These are phyloP conservation scores for Antheraea assamensis DNA, from an alignment of 2,888 invertebrate genomes.

Conservation along the genomic window DNA sequence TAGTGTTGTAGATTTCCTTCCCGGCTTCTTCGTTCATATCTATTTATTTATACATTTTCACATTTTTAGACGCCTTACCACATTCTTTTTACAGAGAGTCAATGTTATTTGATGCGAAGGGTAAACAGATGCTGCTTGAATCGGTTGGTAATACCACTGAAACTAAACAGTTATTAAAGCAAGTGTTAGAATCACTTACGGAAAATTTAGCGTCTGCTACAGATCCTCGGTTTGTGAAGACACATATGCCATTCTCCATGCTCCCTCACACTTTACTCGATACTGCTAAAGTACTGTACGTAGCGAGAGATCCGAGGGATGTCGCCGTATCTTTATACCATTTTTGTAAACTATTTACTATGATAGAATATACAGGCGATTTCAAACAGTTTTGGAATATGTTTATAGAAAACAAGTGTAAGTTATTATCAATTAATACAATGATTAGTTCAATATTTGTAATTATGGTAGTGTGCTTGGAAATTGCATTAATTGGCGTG, in stretches of 20 bases:
- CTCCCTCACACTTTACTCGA: conserved; percentile 82
- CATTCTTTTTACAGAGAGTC: background rate
- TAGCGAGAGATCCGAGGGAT: conserved; percentile 91
- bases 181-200: conserved; percentile 22
- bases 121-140: conserved; percentile 13
- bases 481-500: too few relatives aligned
- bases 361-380: conserved; percentile 81
- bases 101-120: background rate
- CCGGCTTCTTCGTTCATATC: too few relatives aligned
- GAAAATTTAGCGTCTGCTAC: conserved; percentile 27
- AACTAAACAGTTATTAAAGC: conserved; percentile 58
- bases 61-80: too few relatives aligned
- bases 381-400: conserved; percentile 84
- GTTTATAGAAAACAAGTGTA: conserved; percentile 56
- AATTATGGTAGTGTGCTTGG: too few relatives aligned
- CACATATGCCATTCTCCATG: conserved; percentile 87
- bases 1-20: too few relatives aligned
- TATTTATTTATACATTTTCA: too few relatives aligned
- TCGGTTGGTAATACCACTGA: conserved; percentile 36
- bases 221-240: conserved; percentile 55
- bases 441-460: too few relatives aligned
- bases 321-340: conserved; percentile 89
- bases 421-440: background rate
- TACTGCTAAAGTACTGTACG: conserved; percentile 83
- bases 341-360: conserved; percentile 82